phyloP scores from a whole-genome alignment of 2,888 invertebrate species.

The Torymus tubicola region DNA sequence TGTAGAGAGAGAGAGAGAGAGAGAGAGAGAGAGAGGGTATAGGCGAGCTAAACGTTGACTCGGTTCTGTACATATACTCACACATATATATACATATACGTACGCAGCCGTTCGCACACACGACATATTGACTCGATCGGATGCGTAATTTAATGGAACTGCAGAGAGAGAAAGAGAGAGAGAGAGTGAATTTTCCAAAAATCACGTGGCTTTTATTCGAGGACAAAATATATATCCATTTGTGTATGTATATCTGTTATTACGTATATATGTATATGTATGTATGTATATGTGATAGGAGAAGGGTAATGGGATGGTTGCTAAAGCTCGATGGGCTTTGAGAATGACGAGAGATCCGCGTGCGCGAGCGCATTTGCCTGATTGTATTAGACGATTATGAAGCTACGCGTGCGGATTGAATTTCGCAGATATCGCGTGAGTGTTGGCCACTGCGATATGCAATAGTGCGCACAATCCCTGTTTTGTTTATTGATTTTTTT shows the following conservation, averaged over 20 bases:
- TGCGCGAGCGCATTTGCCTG: neutral
- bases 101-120: too few species aligned
- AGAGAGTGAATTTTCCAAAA: slow-evolving; percentile 37
- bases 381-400: slow-evolving; percentile 15
- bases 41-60: slow-evolving; percentile 41
- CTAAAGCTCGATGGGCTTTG: slow-evolving; percentile 27
- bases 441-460: too few species aligned
- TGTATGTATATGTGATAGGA: neutral
- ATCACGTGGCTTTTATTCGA: slow-evolving; percentile 1
- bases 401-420: neutral
- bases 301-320: neutral
- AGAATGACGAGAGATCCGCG: slow-evolving; percentile 14
- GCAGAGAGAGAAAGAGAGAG: neutral
- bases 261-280: too few species aligned
- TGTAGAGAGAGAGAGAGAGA: too few species aligned
- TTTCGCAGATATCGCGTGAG: neutral
- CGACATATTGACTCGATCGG: slow-evolving; percentile 38
- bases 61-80: slow-evolving; percentile 20
- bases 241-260: neutral
- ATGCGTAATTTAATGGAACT: slow-evolving; percentile 39
- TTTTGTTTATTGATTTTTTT: too few species aligned
- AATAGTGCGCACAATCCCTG: too few species aligned
- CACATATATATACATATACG: too few species aligned
- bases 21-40: too few species aligned
- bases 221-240: too few species aligned